Percentiles rank a stretch among this genome's conserved stretches.
These are phyloP conservation scores for Drosophila dives DNA, from an alignment of 2,888 invertebrate genomes.

Conservation along the genomic window DNA sequence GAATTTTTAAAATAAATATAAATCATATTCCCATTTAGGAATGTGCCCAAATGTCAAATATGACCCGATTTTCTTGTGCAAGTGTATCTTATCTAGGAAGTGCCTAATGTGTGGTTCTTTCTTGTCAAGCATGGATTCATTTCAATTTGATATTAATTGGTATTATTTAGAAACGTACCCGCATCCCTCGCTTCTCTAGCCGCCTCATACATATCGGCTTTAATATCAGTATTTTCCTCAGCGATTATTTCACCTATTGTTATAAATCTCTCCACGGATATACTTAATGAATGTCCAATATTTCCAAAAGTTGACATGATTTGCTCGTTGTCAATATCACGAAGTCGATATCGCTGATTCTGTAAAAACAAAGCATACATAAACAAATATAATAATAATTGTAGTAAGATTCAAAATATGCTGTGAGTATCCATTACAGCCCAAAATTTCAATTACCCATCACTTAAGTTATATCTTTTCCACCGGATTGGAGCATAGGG, in stretches of 20 bases:
- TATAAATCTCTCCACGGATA: conserved; percentile 98
- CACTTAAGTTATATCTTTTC: not conserved
- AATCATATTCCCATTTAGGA: not conserved
- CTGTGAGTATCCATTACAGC: not conserved
- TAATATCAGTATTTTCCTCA: conserved; percentile 98
- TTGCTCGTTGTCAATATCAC: conserved; percentile 75
- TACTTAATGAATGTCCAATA: conserved; percentile 97
- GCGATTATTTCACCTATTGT: conserved; percentile 99
- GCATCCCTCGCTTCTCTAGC: conserved; percentile 98
- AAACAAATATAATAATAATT: not conserved
- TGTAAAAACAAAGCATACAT: conserved; percentile 17
- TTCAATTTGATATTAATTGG: not conserved
- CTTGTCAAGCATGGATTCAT: not conserved
- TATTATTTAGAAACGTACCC: conserved; percentile 87
- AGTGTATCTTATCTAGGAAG: not conserved
- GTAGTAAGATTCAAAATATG: not conserved
- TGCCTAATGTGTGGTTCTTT: not conserved
- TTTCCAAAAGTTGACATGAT: conserved; percentile 85
- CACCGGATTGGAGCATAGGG: conserved; percentile 3
- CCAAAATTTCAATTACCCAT: not conserved
- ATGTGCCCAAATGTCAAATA: not conserved
- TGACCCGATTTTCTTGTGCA: not conserved
- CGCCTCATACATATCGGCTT: conserved; percentile 98
- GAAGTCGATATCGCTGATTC: conserved; percentile 71
- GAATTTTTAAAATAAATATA: not conserved